phyloP scores from a whole-genome alignment of 2,113 vertebrate genomes.

The Oncorhynchus clarkii region DNA sequence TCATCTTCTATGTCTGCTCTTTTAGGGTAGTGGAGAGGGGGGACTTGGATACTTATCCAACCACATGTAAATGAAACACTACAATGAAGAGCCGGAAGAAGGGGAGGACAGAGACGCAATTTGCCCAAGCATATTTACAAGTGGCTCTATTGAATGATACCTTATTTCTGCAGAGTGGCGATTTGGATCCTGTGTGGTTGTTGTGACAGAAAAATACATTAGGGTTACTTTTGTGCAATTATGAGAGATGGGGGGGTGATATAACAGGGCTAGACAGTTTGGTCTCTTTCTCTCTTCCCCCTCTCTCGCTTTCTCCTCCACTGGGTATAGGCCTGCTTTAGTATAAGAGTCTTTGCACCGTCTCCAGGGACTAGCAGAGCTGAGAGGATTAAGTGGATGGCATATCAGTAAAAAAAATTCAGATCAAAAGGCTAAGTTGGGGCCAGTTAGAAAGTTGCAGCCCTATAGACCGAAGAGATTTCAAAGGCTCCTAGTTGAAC shows the following conservation, averaged over 20 bases:
- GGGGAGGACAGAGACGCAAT: constrained; percentile 44
- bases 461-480: constrained; percentile 60
- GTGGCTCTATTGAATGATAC: constrained; percentile 61
- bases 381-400: constrained; percentile 55
- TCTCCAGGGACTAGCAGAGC: constrained; percentile 42
- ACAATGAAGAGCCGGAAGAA: constrained; percentile 11
- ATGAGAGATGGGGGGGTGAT: constrained; percentile 54
- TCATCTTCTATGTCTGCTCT: background rate
- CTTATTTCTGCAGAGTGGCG: constrained; percentile 52
- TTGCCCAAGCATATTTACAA: constrained; percentile 64
- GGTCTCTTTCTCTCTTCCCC: constrained; percentile 10
- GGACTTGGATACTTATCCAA: constrained; percentile 13
- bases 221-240: constrained; percentile 67
- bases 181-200: constrained; percentile 66
- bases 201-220: constrained; percentile 64
- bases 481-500: constrained; percentile 69
- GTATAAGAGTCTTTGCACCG: constrained; percentile 26
- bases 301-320: background rate
- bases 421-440: constrained; percentile 66
- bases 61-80: constrained; percentile 34
- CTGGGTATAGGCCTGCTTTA: background rate
- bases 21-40: background rate
- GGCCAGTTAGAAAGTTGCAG: constrained; percentile 51
- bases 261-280: constrained; percentile 30
- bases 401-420: constrained; percentile 49